Percentiles rank a stretch among this genome's conserved stretches.
Evolutionary conservation across 2,888 invertebrate genomes (phyloP).

Genomic region (Notocelia uddmanniana): DNA sequence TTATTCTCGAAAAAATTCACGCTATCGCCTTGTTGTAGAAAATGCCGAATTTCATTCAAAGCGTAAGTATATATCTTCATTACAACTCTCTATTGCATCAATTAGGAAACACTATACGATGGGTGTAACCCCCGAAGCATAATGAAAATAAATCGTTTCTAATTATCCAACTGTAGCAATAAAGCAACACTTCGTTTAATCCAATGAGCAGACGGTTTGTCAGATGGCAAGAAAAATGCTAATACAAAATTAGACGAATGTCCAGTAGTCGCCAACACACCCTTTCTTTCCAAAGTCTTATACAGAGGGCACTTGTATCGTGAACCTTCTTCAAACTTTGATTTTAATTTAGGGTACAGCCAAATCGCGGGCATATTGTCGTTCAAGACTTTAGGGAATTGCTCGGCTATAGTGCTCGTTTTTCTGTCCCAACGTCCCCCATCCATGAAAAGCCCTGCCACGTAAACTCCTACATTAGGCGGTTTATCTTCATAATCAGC

Average conservation of each 20-base stretch:
- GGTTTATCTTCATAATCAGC: conserved; percentile 71
- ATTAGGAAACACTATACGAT: background rate
- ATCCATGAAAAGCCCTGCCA: conserved; percentile 92
- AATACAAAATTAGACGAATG: conserved; percentile 95
- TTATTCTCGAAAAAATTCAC: no score
- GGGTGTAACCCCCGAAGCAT: background rate
- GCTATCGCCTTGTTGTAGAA: no score
- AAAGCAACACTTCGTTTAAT: conserved; percentile 92
- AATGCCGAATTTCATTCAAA: background rate
- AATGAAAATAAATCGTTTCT: conserved; percentile 49
- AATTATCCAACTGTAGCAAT: conserved; percentile 90
- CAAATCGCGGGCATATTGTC: conserved; percentile 92
- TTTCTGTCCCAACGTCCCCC: conserved; percentile 94
- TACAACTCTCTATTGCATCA: background rate
- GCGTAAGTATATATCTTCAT: background rate
- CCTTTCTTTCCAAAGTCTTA: conserved; percentile 92
- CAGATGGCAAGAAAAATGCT: conserved; percentile 89
- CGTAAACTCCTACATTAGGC: conserved; percentile 88
- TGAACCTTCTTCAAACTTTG: conserved; percentile 79
- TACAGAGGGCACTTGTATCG: conserved; percentile 92
- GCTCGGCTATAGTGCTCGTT: conserved; percentile 88
- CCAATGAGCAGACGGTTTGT: conserved; percentile 90
- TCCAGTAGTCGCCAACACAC: conserved; percentile 92
- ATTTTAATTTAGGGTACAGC: conserved; percentile 87
- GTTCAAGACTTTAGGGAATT: conserved; percentile 92